These are phyloP conservation scores for Pelodiscus sinensis DNA, from an alignment of 2,113 vertebrate species.

Conservation along the genomic window DNA sequence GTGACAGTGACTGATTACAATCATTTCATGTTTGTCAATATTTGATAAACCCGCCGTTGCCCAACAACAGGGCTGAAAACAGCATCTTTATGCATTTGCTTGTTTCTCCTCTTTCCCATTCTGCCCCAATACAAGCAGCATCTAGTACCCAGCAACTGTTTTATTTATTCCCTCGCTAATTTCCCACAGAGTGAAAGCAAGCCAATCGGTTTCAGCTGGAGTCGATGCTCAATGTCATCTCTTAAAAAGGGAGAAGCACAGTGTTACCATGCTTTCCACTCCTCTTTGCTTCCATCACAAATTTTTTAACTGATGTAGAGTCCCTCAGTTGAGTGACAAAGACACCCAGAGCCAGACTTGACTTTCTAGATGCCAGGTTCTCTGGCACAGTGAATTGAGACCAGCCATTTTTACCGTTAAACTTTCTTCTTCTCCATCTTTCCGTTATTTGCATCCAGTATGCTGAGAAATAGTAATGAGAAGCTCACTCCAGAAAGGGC, in stretches of 20 bases:
- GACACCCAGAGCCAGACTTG: background rate
- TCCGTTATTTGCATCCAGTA: background rate
- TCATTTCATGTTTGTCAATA: conserved; percentile 89
- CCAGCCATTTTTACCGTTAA: background rate
- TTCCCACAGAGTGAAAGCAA: background rate
- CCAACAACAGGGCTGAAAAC: conserved; percentile 80
- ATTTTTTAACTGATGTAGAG: background rate
- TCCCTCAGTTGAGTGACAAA: background rate
- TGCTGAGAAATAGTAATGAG: conserved; percentile 25
- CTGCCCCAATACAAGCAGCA: background rate
- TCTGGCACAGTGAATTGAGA: background rate
- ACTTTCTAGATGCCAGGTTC: background rate
- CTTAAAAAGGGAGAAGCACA: background rate
- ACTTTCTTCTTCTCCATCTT: background rate
- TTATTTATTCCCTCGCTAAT: background rate
- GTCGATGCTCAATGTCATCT: background rate
- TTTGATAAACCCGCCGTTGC: conserved; percentile 87
- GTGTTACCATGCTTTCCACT: background rate
- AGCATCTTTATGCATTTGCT: conserved; percentile 74
- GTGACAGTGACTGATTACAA: conserved; percentile 88
- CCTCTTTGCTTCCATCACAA: background rate
- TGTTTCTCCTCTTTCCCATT: conserved; percentile 56
- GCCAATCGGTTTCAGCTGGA: conserved; percentile 1
- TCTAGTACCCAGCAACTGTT: background rate
- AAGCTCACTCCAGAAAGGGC: conserved; percentile 32